These are phyloP conservation scores for Dasyornis broadbenti DNA, from an alignment of 2,113 vertebrate species.

Conservation along the genomic window DNA sequence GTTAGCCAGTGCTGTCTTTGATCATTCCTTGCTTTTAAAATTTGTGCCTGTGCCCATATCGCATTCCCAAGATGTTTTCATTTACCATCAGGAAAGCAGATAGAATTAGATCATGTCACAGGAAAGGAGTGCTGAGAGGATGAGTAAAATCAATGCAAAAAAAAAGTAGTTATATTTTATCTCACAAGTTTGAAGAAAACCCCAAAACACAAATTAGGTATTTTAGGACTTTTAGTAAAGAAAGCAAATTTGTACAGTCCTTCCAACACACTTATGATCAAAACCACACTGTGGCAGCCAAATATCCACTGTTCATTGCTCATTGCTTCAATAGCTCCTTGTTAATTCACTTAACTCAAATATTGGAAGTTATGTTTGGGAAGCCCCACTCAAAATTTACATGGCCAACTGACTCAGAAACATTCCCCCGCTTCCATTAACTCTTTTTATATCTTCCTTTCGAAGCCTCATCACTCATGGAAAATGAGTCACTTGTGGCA, in stretches of 20 bases:
- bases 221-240: background rate
- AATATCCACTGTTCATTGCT: background rate
- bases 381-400: conserved; percentile 53
- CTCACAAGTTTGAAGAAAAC: background rate
- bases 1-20: conserved; percentile 28
- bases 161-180: background rate
- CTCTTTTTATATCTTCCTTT: conserved; percentile 56
- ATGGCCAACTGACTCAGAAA: conserved; percentile 26
- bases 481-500: background rate
- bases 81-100: background rate
- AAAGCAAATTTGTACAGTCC: background rate
- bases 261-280: conserved; percentile 1
- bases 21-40: conserved; percentile 40
- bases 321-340: conserved; percentile 41
- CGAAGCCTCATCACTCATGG: background rate
- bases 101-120: conserved; percentile 6
- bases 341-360: conserved; percentile 56
- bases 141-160: background rate
- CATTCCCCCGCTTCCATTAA: conserved; percentile 48
- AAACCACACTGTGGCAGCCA: conserved; percentile 26
- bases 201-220: background rate
- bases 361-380: conserved; percentile 42
- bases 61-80: conserved; percentile 49
- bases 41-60: background rate
- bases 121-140: background rate